These are phyloP conservation scores for Thera britannica DNA, from an alignment of 2,888 invertebrate genomes.

Conservation along the genomic window DNA sequence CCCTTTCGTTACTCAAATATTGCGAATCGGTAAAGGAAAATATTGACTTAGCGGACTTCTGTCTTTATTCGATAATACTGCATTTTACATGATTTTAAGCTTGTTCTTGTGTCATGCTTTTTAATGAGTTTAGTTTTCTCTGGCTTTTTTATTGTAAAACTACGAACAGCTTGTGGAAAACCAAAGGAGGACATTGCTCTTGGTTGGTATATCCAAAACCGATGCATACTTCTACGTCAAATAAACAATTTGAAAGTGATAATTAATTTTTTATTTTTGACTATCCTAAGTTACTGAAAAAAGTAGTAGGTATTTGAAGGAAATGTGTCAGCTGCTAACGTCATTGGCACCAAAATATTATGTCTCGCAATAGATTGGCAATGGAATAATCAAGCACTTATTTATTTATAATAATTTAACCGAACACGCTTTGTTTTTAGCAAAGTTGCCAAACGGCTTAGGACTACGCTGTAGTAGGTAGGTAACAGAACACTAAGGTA, in stretches of 20 bases:
- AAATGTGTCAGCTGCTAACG: background rate
- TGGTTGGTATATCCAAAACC: background rate
- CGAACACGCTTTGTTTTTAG: conserved; percentile 19
- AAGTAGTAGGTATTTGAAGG: too few relatives aligned
- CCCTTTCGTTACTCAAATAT: conserved; percentile 40
- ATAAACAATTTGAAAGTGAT: too few relatives aligned
- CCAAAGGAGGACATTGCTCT: background rate
- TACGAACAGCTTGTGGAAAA: background rate
- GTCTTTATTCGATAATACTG: conserved; percentile 18
- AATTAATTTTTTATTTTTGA: too few relatives aligned
- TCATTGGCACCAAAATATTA: background rate
- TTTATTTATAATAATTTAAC: conserved; percentile 1
- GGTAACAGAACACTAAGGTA: background rate
- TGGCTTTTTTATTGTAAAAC: background rate
- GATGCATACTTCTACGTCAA: background rate
- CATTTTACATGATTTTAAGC: background rate
- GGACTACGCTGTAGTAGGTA: background rate
- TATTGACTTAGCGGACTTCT: conserved; percentile 34
- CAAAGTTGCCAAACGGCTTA: conserved; percentile 25
- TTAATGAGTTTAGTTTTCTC: background rate
- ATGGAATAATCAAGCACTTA: background rate
- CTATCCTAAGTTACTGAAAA: too few relatives aligned
- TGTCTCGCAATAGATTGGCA: background rate
- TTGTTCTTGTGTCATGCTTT: background rate
- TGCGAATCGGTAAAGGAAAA: conserved; percentile 27